phyloP scores from a whole-genome alignment of 1,140 invertebrate species.

The Trichonephila clavata region DNA sequence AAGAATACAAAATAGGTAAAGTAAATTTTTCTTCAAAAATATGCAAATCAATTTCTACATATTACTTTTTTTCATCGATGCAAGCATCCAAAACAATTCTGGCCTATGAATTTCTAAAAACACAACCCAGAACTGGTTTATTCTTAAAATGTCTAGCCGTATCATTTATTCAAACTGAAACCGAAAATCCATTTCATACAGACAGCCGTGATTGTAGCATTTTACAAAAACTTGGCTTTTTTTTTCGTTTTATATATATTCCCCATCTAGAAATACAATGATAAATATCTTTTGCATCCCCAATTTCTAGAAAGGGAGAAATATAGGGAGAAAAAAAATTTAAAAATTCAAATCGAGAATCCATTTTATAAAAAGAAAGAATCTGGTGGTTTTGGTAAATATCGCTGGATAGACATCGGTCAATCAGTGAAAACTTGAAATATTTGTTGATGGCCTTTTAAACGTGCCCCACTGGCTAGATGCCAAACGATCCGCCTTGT shows the following conservation, averaged over 20 bases:
- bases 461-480: conserved; percentile 21
- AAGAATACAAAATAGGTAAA: not conserved
- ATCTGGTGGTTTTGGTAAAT: conserved; percentile 15
- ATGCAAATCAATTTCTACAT: not conserved
- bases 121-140: not conserved
- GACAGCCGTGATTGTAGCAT: not conserved
- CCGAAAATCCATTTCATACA: conserved; percentile 12
- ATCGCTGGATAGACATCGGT: not conserved
- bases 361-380: not conserved
- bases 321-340: not conserved
- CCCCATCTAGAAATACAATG: not conserved
- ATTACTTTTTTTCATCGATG: not conserved
- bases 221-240: not conserved
- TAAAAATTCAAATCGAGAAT: conserved; percentile 1
- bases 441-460: conserved; percentile 52
- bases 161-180: conserved; percentile 3
- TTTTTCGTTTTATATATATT: not conserved
- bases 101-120: conserved; percentile 8
- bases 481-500: conserved; percentile 29
- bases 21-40: not conserved
- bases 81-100: not conserved
- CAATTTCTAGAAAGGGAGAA: not conserved
- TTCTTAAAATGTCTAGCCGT: not conserved
- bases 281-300: not conserved
- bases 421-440: conserved; percentile 14